A percentile compares a stretch with the other conserved stretches of the same genome.
Conservation (phyloP, 2,888 invertebrate genomes). For the Mesopsocus fuscifrons region DNA sequence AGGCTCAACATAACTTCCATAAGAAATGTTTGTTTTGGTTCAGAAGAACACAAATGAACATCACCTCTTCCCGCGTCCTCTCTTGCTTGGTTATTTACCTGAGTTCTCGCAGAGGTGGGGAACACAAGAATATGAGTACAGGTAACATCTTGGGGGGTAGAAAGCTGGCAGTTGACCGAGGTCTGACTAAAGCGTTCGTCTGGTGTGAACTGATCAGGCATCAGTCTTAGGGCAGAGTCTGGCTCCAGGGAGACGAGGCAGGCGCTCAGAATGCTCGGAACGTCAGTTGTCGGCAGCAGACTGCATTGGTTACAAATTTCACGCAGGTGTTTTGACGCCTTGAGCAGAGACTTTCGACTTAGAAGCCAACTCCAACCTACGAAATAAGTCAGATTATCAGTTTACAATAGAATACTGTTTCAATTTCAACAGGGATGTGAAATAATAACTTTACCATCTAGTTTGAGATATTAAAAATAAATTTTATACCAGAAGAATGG, state of each 20-base stretch:
- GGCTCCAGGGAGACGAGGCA: slow-evolving; percentile 93
- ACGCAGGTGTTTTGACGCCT: slow-evolving; percentile 71
- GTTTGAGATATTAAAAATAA: too few relatives aligned
- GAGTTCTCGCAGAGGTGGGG: slow-evolving; percentile 89
- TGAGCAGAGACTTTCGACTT: slow-evolving; percentile 73
- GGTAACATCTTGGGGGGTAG: slow-evolving; percentile 90
- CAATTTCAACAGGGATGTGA: too few relatives aligned
- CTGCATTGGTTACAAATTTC: slow-evolving; percentile 82
- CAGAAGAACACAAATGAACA: background rate
- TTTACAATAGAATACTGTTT: background rate
- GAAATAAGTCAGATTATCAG: background rate
- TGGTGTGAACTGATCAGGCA: slow-evolving; percentile 92
- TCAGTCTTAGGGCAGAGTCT: slow-evolving; percentile 66
- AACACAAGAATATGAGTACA: slow-evolving; percentile 97
- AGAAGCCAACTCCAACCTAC: slow-evolving; percentile 83
- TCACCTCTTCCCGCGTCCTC: background rate
- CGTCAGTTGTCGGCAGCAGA: slow-evolving; percentile 58
- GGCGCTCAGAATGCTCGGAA: slow-evolving; percentile 89
- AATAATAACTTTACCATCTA: too few relatives aligned
- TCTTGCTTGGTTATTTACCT: slow-evolving; percentile 32
- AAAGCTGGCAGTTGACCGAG: slow-evolving; percentile 72
- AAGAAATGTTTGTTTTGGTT: too few relatives aligned
- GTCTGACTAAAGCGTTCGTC: slow-evolving; percentile 80
- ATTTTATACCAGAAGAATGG: too few relatives aligned
- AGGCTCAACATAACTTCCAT: too few relatives aligned